phyloP scores from a whole-genome alignment of 2,113 vertebrate species.

The Zosterops pallidus region DNA sequence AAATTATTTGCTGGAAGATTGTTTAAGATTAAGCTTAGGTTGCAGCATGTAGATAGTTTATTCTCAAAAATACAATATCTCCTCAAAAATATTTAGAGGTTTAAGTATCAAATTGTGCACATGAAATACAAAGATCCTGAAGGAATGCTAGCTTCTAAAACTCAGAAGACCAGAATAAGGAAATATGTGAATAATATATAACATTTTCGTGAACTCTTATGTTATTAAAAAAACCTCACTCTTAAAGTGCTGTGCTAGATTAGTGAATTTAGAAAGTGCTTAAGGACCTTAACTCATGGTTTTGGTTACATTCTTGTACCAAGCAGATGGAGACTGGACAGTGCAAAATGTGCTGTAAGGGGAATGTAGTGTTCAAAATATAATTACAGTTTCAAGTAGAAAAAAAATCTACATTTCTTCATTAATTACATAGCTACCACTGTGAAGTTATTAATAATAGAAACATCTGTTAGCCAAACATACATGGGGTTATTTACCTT shows the following conservation, averaged over 20 bases:
- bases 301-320: background rate
- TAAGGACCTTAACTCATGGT: background rate
- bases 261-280: background rate
- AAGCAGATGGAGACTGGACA: background rate
- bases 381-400: background rate
- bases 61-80: background rate
- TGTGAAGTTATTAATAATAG: constrained; percentile 14
- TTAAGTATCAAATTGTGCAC: background rate
- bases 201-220: background rate
- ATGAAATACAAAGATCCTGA: background rate
- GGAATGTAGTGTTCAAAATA: background rate
- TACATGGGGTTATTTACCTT: background rate
- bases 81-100: background rate
- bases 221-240: background rate
- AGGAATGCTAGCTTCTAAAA: background rate
- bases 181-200: background rate
- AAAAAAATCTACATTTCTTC: background rate
- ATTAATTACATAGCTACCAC: background rate
- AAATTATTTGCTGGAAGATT: background rate
- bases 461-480: constrained; percentile 9
- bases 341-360: background rate
- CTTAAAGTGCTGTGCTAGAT: background rate
- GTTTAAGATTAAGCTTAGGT: background rate
- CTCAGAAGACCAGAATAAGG: background rate
- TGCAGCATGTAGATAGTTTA: background rate